Conservation (phyloP, 2,113 vertebrate genomes). For the Malurus cyaneus region DNA sequence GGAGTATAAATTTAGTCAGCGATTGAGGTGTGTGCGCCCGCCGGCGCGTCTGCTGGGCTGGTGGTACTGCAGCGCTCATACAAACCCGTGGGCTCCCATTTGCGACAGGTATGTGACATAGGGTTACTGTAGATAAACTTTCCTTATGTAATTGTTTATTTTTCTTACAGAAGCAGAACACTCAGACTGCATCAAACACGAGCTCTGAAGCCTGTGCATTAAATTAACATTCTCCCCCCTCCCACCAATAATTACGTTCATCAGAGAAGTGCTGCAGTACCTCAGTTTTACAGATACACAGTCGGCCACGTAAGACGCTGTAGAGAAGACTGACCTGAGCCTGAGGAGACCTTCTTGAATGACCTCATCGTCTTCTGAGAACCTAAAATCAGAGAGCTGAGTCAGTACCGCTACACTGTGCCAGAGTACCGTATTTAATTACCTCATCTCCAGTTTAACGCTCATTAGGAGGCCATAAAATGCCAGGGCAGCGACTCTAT, state of each 20-base stretch:
- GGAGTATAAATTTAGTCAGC: rapidly evolving
- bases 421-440: slow-evolving; percentile 66
- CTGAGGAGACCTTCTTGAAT: slow-evolving; percentile 79
- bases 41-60: rapidly evolving
- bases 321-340: slow-evolving; percentile 78
- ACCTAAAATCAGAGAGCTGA: slow-evolving; percentile 82
- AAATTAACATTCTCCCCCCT: neutral
- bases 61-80: neutral
- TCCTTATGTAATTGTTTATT: neutral
- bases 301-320: slow-evolving; percentile 21
- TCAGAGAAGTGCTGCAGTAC: neutral
- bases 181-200: neutral
- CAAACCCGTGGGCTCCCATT: neutral
- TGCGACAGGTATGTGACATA: no score
- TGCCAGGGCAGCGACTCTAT: slow-evolving; percentile 59
- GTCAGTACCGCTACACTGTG: slow-evolving; percentile 70
- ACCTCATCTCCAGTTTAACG: slow-evolving; percentile 69
- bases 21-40: rapidly evolving
- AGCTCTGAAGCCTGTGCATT: neutral
- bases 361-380: slow-evolving; percentile 82
- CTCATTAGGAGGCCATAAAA: slow-evolving; percentile 74
- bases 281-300: neutral
- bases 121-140: neutral
- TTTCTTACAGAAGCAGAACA: neutral
- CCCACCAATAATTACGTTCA: neutral